phyloP scores from a whole-genome alignment of 2,113 vertebrate species.

The Festucalex cinctus region DNA sequence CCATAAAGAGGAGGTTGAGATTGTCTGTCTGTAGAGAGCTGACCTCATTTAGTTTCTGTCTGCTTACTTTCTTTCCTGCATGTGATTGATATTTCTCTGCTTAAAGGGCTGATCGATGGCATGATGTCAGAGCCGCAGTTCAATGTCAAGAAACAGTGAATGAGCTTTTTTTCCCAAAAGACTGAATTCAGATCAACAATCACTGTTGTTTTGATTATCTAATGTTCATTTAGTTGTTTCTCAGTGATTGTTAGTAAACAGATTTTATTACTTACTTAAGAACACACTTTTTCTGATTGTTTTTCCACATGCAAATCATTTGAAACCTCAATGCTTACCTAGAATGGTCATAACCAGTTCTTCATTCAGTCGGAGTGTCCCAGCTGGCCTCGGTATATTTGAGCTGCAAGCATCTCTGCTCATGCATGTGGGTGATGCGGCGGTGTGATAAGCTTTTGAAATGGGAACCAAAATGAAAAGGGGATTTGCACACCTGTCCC shows the following conservation, averaged over 20 bases:
- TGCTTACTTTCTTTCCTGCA: slow-evolving; percentile 1
- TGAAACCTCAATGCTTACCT: background rate
- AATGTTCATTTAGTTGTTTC: background rate
- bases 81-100: slow-evolving; percentile 35
- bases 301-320: background rate
- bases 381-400: background rate
- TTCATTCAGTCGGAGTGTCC: background rate
- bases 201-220: background rate
- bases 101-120: slow-evolving; percentile 20
- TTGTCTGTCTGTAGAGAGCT: slow-evolving; percentile 27
- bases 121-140: slow-evolving; percentile 7
- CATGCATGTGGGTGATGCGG: background rate
- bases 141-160: slow-evolving; percentile 5
- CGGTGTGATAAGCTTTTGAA: background rate
- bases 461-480: background rate
- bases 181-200: background rate
- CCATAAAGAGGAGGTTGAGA: slow-evolving; percentile 20
- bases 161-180: background rate
- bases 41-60: slow-evolving; percentile 44
- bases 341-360: background rate
- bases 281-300: background rate
- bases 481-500: slow-evolving; percentile 2
- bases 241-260: background rate
- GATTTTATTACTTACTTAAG: background rate
- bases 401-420: slow-evolving; percentile 1